phyloP scores from a whole-genome alignment of 2,797 vertebrate species.

The Synanceia verrucosa region DNA sequence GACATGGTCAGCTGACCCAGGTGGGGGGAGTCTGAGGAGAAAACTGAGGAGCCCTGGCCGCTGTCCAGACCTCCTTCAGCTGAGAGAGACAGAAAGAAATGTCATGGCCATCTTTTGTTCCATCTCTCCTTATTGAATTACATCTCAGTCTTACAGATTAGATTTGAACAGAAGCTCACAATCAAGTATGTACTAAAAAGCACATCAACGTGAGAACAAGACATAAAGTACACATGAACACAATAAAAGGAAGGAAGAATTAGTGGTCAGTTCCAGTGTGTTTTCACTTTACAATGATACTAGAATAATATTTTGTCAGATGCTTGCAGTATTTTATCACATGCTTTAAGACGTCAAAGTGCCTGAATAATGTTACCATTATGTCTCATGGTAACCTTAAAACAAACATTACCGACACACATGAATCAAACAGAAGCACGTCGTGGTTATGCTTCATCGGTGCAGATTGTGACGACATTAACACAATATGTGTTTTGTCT shows the following conservation, averaged over 20 bases:
- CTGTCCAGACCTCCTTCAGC: constrained; percentile 91
- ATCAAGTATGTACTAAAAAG: background rate
- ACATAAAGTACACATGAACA: too few relatives aligned
- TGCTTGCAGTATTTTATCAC: background rate
- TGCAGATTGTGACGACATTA: constrained; percentile 59
- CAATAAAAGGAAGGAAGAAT: constrained; percentile 32
- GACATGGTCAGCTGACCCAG: constrained; percentile 90
- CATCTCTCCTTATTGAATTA: constrained; percentile 70
- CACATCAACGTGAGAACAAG: background rate
- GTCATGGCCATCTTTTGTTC: constrained; percentile 66
- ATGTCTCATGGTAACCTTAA: background rate
- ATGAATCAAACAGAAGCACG: background rate
- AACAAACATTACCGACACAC: background rate
- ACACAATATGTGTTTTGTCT: constrained; percentile 46
- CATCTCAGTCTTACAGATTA: background rate
- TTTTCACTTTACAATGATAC: constrained; percentile 4
- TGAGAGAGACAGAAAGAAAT: constrained; percentile 44
- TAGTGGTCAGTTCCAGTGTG: background rate
- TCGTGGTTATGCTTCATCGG: background rate
- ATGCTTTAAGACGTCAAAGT: background rate
- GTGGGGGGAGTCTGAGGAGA: constrained; percentile 87
- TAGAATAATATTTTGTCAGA: background rate
- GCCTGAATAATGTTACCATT: background rate
- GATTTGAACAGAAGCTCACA: background rate
- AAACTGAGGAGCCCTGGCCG: constrained; percentile 92